phyloP scores from a whole-genome alignment of 1,140 invertebrate genomes.

The fruit fly (Drosophila melanogaster) region DNA sequence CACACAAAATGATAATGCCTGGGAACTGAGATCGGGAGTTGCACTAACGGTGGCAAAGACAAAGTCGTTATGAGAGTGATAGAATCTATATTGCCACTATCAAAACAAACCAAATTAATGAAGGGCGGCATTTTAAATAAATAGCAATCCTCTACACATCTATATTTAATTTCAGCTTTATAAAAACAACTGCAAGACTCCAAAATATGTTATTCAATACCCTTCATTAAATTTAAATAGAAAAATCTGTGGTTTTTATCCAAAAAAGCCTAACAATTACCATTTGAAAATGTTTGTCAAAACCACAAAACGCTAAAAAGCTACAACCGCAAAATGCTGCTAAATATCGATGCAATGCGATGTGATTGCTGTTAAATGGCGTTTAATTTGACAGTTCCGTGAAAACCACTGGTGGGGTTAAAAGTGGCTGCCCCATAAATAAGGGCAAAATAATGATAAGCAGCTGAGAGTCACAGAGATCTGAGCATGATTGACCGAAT shows the following conservation, averaged over 20 bases:
- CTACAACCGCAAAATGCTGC: slow-evolving; percentile 30
- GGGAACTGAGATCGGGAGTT: slow-evolving; percentile 11
- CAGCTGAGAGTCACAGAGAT: slow-evolving; percentile 3
- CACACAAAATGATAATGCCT: slow-evolving; percentile 54
- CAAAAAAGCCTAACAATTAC: neutral
- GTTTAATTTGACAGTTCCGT: slow-evolving; percentile 36
- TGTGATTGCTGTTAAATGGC: slow-evolving; percentile 30
- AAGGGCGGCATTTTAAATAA: no score
- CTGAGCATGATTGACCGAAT: slow-evolving; percentile 15
- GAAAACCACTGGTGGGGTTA: no score
- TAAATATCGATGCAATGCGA: slow-evolving; percentile 9
- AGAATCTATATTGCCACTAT: neutral
- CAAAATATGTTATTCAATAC: no score
- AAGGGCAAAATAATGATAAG: slow-evolving; percentile 1
- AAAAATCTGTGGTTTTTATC: neutral
- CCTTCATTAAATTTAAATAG: neutral
- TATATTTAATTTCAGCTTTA: no score
- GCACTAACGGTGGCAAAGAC: slow-evolving; percentile 1
- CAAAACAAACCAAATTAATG: slow-evolving; percentile 3
- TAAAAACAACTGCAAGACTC: no score
- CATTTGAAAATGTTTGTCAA: slow-evolving; percentile 10
- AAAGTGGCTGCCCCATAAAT: slow-evolving; percentile 17
- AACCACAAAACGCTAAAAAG: slow-evolving; percentile 36
- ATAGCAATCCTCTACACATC: no score
- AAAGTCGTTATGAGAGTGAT: slow-evolving; percentile 1